A percentile compares a stretch with the other conserved stretches of the same genome.
These are phyloP conservation scores for Archips crataeganus DNA, from an alignment of 2,888 invertebrate species.

Conservation along the genomic window DNA sequence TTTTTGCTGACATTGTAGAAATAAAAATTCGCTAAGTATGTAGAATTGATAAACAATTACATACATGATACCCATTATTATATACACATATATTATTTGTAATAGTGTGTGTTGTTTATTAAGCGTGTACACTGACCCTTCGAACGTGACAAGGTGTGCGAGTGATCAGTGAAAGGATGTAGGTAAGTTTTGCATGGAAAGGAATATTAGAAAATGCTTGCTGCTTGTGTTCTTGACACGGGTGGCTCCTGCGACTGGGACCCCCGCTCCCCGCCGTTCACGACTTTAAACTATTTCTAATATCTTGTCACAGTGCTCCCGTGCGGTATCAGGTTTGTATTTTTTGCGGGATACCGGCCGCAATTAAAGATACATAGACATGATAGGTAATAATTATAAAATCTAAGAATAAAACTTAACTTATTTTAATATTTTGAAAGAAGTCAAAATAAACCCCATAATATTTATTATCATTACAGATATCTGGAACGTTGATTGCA, in stretches of 20 bases:
- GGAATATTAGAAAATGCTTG: not conserved
- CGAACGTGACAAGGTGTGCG: too few relatives aligned
- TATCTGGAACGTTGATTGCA: not conserved
- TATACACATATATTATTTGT: not conserved
- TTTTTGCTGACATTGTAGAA: not conserved
- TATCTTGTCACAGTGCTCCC: not conserved
- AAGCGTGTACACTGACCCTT: not conserved
- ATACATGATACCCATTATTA: not conserved
- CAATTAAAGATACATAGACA: not conserved
- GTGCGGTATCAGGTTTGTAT: not conserved
- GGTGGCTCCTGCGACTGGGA: not conserved
- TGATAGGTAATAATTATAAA: not conserved
- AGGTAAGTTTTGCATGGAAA: not conserved
- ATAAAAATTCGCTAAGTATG: not conserved
- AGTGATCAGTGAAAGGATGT: not conserved
- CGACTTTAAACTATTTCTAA: not conserved
- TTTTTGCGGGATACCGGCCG: slow-evolving; percentile 1
- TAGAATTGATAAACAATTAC: not conserved
- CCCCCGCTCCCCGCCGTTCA: not conserved
- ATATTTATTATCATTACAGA: not conserved
- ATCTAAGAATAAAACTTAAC: not conserved
- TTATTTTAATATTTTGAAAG: not conserved
- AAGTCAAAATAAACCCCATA: not conserved
- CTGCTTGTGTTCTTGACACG: not conserved
- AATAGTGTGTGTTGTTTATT: not conserved